These are phyloP conservation scores for Sebastes oblongus DNA, from an alignment of 2,797 vertebrate genomes.

Conservation along the genomic window DNA sequence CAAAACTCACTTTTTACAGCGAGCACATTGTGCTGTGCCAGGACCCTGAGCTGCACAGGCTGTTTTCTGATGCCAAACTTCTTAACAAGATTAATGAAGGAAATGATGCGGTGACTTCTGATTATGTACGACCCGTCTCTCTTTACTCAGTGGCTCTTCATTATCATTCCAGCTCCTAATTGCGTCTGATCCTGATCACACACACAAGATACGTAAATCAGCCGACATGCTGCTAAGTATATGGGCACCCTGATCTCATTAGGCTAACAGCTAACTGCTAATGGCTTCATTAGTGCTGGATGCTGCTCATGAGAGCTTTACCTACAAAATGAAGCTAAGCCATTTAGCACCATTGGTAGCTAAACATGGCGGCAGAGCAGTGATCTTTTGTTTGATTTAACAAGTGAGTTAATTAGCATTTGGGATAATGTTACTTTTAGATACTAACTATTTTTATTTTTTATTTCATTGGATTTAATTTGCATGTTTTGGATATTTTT, in stretches of 20 bases:
- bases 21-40: background rate
- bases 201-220: constrained; percentile 29
- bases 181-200: constrained; percentile 49
- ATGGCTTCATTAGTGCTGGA: constrained; percentile 60
- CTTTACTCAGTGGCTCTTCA: constrained; percentile 11
- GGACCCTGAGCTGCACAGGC: background rate
- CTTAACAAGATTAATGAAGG: background rate
- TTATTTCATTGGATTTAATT: background rate
- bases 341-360: constrained; percentile 35
- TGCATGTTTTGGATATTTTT: background rate
- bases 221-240: constrained; percentile 17
- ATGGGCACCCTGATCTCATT: constrained; percentile 68
- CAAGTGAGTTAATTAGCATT: constrained; percentile 12
- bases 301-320: constrained; percentile 37
- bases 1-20: background rate
- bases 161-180: constrained; percentile 28
- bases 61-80: background rate
- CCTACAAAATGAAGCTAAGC: constrained; percentile 38
- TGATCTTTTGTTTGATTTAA: constrained; percentile 14
- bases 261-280: constrained; percentile 53
- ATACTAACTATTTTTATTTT: too few relatives aligned
- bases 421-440: background rate
- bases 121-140: background rate
- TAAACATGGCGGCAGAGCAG: background rate
- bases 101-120: background rate